Base-by-base conservation (phyloP, 92 coral and sea anemone species). In the Isaurus tuberculatus region DNA sequence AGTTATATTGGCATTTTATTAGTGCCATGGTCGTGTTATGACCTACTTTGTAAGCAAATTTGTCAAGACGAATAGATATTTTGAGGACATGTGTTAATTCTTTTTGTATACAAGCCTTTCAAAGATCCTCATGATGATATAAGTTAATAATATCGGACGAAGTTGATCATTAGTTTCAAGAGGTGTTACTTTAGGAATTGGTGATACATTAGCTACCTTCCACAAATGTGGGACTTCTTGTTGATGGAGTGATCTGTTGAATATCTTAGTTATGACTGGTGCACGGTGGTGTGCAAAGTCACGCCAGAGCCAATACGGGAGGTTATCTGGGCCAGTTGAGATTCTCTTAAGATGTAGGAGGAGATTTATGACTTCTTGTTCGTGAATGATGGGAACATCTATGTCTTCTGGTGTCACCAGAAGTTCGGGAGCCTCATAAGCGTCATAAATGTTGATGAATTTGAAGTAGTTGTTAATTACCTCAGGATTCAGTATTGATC, bases 301-400 rank as follows among this genome's bases (percentile, higher is more conserved):
- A 0, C 42, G 72, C 75, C 73, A 66, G 4, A 85, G 46, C 84
- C 88, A 85, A 63, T 85, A 44, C 1, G 84, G 84, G 8, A 85
- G 28, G 1, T 68, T 36, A 40, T 84, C 83, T 4, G 88, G 88
- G 22, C 88, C 88, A 2, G 88, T 8, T 19, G 88, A 75, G 42
- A 83, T 75, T n/a, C 83, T 10, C 42, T 85, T 85, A 9, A 8
- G 31, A 13, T 85, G 60, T 1, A 40, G 43, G 30, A 75, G 23
- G 3, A 53, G 43, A 14, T 44, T 55, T 27, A 15, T 23, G 11
- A 84, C 82, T 16, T 7, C 32, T 48, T 58, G 65, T 9, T 43
- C 26, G 20, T 84, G 60, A 28, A 84, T n/a, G n/a, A n/a, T n/a
- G n/a, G n/a, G 88, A 17, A 84, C 44, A 23, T 72, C 44, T 15